Evolutionary conservation across 2,888 invertebrate species (phyloP), one percentile per base, ranked within the genome.

Genomic region (Panopea generosa): DNA sequence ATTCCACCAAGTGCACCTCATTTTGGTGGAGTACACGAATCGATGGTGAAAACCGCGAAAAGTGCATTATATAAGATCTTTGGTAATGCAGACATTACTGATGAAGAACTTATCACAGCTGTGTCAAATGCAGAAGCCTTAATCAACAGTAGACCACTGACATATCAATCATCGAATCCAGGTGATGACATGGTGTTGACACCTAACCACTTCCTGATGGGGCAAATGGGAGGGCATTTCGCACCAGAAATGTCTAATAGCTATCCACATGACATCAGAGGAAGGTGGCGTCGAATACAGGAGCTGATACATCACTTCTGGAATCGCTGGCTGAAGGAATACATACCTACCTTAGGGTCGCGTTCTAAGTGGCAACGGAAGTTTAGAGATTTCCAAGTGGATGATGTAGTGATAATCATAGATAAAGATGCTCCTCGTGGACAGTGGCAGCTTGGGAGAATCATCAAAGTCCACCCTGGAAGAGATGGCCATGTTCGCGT

Each of bases 181-280:
- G 11, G 55, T 4, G 74, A 70, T 29, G 27, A 49, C 24, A 22
- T 40, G 16, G 69, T 45, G 1, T 26, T 74, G 29, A 66, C 82
- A 38, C 79, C 82, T 14, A 82, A 82, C 47, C 77, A 83, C 53
- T 83, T 83, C 47, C 20, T 81, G n/a, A 62, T 67, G 53, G 68
- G 72, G 14, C 77, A 83, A 49, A n/a, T 59, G 14, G 69, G 70
- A 1, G 75, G 80, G 22, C 52, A 69, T 18, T 67, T 77, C 40
- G 76, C 76, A 2, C 65, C 67, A 55, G 71, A 67, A 38, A n/a
- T n/a, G n/a, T n/a, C n/a, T n/a, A n/a, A n/a, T n/a, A n/a, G n/a
- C n/a, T n/a, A n/a, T n/a, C n/a, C n/a, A n/a, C n/a, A n/a, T 59
- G 57, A 65, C 38, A 27, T 33, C 2, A 22, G 55, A 22, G 65